Evolutionary conservation across 2,888 invertebrate species (phyloP).

Genomic region (Dolichopus griseipennis): DNA sequence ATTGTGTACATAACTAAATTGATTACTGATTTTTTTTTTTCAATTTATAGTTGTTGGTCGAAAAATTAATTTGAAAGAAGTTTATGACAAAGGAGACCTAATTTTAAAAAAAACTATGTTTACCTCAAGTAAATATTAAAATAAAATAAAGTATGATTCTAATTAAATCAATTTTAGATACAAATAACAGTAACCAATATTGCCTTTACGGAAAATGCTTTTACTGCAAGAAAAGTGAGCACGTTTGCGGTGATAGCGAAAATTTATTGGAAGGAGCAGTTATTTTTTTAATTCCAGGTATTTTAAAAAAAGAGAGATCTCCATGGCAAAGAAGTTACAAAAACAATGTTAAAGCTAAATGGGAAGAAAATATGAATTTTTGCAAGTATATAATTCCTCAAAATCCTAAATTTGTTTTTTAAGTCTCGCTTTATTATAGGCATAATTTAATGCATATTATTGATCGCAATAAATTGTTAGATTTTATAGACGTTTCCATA

Average conservation of each 20-base stretch:
- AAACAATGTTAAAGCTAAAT: not conserved
- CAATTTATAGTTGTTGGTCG: not conserved
- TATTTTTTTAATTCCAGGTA: not conserved
- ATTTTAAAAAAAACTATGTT: not conserved
- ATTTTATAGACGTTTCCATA: not conserved
- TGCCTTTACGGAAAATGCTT: not conserved
- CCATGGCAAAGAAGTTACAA: not conserved
- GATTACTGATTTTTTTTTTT: not conserved
- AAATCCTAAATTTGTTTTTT: too few species aligned
- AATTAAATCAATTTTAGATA: slow-evolving; percentile 2
- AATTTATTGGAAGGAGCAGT: not conserved
- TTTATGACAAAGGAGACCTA: not conserved
- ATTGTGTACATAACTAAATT: not conserved
- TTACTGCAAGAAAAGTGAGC: not conserved
- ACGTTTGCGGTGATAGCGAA: not conserved
- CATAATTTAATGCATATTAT: too few species aligned
- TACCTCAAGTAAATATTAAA: not conserved
- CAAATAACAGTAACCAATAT: not conserved
- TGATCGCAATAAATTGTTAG: not conserved
- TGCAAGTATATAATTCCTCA: not conserved
- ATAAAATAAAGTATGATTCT: not conserved
- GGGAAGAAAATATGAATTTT: not conserved
- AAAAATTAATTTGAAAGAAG: not conserved
- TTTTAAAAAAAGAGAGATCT: slow-evolving; percentile 7
- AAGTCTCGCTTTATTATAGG: too few species aligned